Percentiles rank a stretch among this genome's conserved stretches.
These are phyloP conservation scores for Phalacrocorax carbo DNA, from an alignment of 2,113 vertebrate genomes.

Conservation along the genomic window DNA sequence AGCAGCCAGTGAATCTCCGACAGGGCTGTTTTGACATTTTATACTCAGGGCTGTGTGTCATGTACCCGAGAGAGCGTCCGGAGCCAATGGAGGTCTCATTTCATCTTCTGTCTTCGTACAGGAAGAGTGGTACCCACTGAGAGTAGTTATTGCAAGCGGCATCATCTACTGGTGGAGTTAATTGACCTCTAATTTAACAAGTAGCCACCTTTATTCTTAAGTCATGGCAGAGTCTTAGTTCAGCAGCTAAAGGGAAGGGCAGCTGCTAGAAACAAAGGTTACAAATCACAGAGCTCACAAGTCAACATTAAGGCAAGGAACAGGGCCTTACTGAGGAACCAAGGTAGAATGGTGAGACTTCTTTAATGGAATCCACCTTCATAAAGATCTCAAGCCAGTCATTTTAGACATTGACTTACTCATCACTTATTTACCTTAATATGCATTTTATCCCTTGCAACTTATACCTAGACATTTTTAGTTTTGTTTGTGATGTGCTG, in stretches of 20 bases:
- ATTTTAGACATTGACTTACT: background rate
- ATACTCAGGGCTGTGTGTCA: constrained; percentile 16
- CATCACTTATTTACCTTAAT: background rate
- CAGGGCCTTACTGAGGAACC: background rate
- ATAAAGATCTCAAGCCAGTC: background rate
- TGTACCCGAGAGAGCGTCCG: background rate
- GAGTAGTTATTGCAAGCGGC: background rate
- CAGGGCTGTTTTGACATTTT: constrained; percentile 61
- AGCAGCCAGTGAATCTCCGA: constrained; percentile 47
- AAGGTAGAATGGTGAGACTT: background rate
- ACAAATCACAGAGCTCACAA: background rate
- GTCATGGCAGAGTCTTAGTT: background rate
- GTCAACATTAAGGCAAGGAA: background rate
- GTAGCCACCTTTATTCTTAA: constrained; percentile 29
- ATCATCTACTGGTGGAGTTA: constrained; percentile 34
- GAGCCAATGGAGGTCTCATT: background rate
- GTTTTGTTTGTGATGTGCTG: background rate
- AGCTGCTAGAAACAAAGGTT: background rate
- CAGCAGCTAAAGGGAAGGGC: background rate
- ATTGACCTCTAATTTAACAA: constrained; percentile 54
- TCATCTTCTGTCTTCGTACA: background rate
- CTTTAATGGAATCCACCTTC: background rate
- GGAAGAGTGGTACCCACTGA: constrained; percentile 36
- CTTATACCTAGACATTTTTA: background rate
- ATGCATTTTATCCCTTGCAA: background rate